Evolutionary conservation across 1,140 invertebrate genomes (phyloP).

Genomic region (Brachionus angularis): DNA sequence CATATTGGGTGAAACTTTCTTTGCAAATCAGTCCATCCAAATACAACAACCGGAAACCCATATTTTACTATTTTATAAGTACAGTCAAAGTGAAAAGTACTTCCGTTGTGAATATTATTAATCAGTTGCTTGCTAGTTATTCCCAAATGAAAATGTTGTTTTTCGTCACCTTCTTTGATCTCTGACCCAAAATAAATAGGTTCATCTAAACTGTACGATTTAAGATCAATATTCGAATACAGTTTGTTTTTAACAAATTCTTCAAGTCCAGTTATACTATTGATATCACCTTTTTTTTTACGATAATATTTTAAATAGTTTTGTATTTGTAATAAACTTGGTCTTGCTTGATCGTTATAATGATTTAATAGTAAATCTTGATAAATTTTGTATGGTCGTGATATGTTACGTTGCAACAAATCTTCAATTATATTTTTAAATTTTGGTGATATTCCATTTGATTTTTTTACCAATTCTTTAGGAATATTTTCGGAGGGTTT

Average conservation of each 20-base stretch:
- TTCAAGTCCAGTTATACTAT: background rate
- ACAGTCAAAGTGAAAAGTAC: background rate
- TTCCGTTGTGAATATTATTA: background rate
- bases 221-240: background rate
- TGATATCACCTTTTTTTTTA: slow-evolving; percentile 1
- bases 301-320: slow-evolving; percentile 18
- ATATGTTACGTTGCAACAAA: background rate
- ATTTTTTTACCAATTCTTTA: too few species aligned
- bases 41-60: background rate
- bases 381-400: background rate
- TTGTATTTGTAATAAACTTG: slow-evolving; percentile 8
- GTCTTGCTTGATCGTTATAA: slow-evolving; percentile 9
- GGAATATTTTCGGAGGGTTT: too few species aligned
- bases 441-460: slow-evolving; percentile 1
- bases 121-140: background rate
- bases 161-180: background rate
- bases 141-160: background rate
- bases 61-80: slow-evolving; percentile 4
- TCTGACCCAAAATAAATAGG: background rate
- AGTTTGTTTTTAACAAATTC: background rate
- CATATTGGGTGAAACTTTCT: background rate
- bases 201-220: background rate
- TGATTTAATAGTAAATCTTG: background rate
- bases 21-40: background rate
- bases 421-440: slow-evolving; percentile 4